These are phyloP conservation scores for Chaunax sp. DNA, from an alignment of 2,797 vertebrate genomes.

Conservation along the genomic window DNA sequence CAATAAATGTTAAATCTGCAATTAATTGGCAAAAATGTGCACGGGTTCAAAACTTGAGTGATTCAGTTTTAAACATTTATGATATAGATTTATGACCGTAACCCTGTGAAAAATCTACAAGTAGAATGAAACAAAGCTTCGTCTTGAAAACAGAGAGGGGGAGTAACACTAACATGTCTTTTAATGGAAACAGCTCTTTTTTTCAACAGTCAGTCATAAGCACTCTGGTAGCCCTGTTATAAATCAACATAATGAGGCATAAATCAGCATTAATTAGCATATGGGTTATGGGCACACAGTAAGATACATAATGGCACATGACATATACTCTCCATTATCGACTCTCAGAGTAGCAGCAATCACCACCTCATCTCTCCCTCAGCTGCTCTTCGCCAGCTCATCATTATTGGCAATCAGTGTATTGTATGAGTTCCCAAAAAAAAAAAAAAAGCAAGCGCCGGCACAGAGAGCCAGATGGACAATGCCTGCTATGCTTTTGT, in stretches of 20 bases:
- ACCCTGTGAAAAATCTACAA: not conserved
- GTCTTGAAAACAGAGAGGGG: slow-evolving; percentile 12
- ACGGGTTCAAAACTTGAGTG: slow-evolving; percentile 6
- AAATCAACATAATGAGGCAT: slow-evolving; percentile 80
- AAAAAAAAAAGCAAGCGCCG: slow-evolving; percentile 57
- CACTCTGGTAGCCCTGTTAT: slow-evolving; percentile 54
- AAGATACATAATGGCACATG: slow-evolving; percentile 69
- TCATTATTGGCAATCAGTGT: slow-evolving; percentile 64
- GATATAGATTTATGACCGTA: slow-evolving; percentile 14
- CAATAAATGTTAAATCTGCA: slow-evolving; percentile 46
- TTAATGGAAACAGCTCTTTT: slow-evolving; percentile 34
- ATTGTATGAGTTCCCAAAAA: slow-evolving; percentile 57
- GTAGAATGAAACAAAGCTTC: slow-evolving; percentile 10
- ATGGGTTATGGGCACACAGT: slow-evolving; percentile 58
- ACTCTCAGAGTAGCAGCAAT: slow-evolving; percentile 54
- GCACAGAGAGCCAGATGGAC: slow-evolving; percentile 32
- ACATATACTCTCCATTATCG: slow-evolving; percentile 69
- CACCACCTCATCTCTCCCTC: slow-evolving; percentile 55
- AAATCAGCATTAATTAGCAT: slow-evolving; percentile 79
- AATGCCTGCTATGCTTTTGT: slow-evolving; percentile 30
- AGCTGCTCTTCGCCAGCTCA: slow-evolving; percentile 54
- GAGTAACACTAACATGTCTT: slow-evolving; percentile 29
- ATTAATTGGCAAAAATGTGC: slow-evolving; percentile 40
- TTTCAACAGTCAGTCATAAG: slow-evolving; percentile 56
- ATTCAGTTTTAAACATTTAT: slow-evolving; percentile 16